Evolutionary conservation across 30 jellyfish, hydroid and myxozoan genomes (phyloP), one percentile per base, ranked within the genome.

Genomic region (Pseudorhiza aurosa): DNA sequence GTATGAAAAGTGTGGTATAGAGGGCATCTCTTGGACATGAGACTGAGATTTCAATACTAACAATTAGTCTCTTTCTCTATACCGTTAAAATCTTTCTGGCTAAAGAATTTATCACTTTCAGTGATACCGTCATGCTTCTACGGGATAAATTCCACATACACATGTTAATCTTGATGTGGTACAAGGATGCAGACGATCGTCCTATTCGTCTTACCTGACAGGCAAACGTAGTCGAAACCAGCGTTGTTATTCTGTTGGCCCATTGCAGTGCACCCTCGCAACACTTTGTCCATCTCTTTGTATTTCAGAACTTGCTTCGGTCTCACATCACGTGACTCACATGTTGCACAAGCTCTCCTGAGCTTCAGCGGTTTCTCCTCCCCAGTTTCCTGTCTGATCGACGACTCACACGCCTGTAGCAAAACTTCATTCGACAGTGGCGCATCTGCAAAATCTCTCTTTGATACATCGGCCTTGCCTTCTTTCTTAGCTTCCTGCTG

Each of bases 121-220:
- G n/a, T n/a, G n/a, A n/a, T n/a, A n/a, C n/a, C n/a, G n/a, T n/a
- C n/a, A n/a, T n/a, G n/a, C n/a, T n/a, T n/a, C n/a, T n/a, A n/a
- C n/a, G n/a, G n/a, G n/a, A n/a, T n/a, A n/a, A n/a, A n/a, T n/a
- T n/a, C n/a, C n/a, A n/a, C n/a, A n/a, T n/a, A n/a, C n/a, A n/a
- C n/a, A n/a, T n/a, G n/a, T n/a, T n/a, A n/a, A n/a, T n/a, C n/a
- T n/a, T n/a, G n/a, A n/a, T n/a, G n/a, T n/a, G n/a, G n/a, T n/a
- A n/a, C n/a, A n/a, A n/a, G n/a, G n/a, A n/a, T n/a, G n/a, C n/a
- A n/a, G n/a, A n/a, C n/a, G n/a, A n/a, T n/a, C n/a, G n/a, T n/a
- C n/a, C n/a, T n/a, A n/a, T n/a, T n/a, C n/a, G n/a, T 12, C 43
- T 17, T 40, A 77, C 89, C 89, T 28, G 89, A 6, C 12, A 77